These are phyloP conservation scores for Oceanodroma leucorhoa DNA, from an alignment of 2,797 vertebrate genomes.

Conservation along the genomic window DNA sequence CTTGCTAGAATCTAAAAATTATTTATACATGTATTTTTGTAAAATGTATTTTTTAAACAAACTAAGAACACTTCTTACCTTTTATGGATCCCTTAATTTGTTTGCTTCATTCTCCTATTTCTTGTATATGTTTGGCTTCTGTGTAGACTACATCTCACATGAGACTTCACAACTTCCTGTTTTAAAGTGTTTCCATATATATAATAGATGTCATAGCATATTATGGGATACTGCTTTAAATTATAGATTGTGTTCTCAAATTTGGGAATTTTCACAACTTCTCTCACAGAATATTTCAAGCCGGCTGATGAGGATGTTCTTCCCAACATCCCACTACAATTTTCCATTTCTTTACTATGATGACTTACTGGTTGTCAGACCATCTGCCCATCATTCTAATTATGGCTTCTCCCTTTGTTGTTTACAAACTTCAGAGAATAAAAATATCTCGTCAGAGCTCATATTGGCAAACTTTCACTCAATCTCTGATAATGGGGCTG, in stretches of 20 bases:
- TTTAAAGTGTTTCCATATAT: neutral
- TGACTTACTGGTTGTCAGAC: neutral
- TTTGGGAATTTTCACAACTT: neutral
- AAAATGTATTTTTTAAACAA: neutral
- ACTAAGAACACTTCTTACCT: rapidly evolving
- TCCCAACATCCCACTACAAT: neutral
- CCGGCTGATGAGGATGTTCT: rapidly evolving
- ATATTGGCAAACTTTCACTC: neutral
- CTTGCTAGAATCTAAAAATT: neutral
- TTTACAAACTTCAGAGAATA: neutral
- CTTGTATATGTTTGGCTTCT: neutral
- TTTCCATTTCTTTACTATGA: neutral
- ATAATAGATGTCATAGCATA: rapidly evolving
- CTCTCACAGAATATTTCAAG: neutral
- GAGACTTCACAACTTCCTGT: neutral
- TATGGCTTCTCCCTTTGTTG: neutral
- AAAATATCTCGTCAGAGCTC: neutral
- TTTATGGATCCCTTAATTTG: rapidly evolving
- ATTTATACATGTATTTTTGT: neutral
- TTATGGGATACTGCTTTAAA: neutral
- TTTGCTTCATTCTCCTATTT: neutral
- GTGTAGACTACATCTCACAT: neutral
- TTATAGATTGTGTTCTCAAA: neutral
- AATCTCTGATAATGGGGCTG: neutral
- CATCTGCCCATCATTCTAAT: neutral